Conservation (phyloP, 2,113 vertebrate genomes). For the Riparia riparia region DNA sequence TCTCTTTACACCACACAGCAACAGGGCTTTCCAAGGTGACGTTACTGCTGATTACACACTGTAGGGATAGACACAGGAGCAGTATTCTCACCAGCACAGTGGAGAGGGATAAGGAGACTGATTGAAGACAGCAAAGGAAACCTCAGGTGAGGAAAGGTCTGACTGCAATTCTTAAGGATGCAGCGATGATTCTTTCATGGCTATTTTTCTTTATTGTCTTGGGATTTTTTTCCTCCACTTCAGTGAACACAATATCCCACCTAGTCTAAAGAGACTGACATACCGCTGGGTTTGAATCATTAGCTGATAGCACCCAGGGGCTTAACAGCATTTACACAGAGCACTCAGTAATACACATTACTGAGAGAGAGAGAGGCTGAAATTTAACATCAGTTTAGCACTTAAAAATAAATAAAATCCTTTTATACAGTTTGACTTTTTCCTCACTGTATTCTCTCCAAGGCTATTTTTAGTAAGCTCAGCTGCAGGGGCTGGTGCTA, state of each 20-base stretch:
- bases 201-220: not conserved
- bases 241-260: not conserved
- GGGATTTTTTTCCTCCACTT: not conserved
- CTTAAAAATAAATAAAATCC: not conserved
- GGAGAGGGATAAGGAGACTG: not conserved
- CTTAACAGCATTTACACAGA: not conserved
- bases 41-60: not conserved
- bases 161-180: not conserved
- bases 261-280: not conserved
- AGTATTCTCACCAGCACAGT: not conserved
- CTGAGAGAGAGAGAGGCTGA: not conserved
- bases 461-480: not conserved
- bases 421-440: not conserved
- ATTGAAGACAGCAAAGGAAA: not conserved
- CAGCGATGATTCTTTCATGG: fast-evolving
- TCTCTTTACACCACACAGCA: not conserved
- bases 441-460: not conserved
- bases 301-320: not conserved
- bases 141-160: not conserved
- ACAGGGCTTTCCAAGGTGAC: not conserved
- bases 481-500: not conserved
- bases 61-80: not conserved
- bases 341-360: not conserved
- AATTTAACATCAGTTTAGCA: not conserved
- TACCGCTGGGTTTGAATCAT: not conserved